Percentiles rank a stretch among this genome's conserved stretches.
Conservation (phyloP, 2,113 vertebrate species). For the Hypomesus transpacificus region DNA sequence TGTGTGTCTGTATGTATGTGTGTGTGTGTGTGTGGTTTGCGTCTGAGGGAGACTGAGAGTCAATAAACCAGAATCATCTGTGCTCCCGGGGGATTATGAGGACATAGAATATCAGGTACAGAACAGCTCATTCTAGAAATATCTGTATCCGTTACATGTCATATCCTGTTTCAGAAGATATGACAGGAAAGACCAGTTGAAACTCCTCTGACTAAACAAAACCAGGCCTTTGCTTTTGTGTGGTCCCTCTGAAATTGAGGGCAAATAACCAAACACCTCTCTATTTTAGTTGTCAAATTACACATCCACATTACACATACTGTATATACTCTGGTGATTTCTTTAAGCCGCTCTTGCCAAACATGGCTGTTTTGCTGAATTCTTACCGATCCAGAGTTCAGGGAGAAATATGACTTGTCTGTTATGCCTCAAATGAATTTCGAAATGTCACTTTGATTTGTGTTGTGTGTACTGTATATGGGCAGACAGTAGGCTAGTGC, state of each 20-base stretch:
- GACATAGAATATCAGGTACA: neutral
- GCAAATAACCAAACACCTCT: neutral
- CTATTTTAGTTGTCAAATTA: neutral
- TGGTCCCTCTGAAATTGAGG: neutral
- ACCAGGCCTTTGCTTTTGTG: neutral
- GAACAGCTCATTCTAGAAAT: neutral
- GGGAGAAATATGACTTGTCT: neutral
- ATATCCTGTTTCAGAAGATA: neutral
- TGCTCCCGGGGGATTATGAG: neutral
- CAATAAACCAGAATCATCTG: neutral
- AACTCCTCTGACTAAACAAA: neutral
- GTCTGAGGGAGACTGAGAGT: neutral
- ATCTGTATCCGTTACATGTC: neutral
- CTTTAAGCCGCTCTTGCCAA: slow-evolving; percentile 2
- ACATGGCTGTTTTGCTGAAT: slow-evolving; percentile 1
- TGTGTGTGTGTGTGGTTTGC: neutral
- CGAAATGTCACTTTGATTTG: slow-evolving; percentile 7
- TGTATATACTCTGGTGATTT: neutral
- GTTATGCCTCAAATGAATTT: neutral
- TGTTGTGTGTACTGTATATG: slow-evolving; percentile 1
- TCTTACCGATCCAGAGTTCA: neutral
- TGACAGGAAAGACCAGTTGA: neutral
- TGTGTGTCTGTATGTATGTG: neutral
- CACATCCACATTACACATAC: neutral
- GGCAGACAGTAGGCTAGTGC: neutral